Conservation (phyloP, 1,140 invertebrate genomes). For the Luehdorfia chinensis region DNA sequence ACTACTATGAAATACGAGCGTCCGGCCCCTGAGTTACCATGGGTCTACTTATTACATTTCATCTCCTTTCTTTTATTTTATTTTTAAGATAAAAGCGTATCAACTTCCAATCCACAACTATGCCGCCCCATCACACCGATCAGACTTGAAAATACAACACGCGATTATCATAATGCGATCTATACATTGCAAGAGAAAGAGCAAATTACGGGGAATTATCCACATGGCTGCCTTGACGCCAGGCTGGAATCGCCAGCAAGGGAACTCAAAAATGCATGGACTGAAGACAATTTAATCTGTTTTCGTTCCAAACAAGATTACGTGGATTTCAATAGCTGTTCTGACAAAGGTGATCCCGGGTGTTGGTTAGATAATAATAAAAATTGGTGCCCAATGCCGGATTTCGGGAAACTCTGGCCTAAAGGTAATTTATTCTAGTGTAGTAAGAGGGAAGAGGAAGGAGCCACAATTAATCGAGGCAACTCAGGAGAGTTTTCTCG, state of each 20-base stretch:
- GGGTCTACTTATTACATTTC: no score
- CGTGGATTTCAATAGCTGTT: not conserved
- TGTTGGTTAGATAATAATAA: slow-evolving; percentile 3
- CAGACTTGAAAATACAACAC: not conserved
- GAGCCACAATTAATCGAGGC: no score
- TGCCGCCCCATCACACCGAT: not conserved
- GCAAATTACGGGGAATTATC: not conserved
- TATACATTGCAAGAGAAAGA: not conserved
- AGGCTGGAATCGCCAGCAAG: not conserved
- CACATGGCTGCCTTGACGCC: not conserved
- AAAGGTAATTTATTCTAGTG: no score
- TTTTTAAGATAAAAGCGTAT: not conserved
- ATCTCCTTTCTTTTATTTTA: no score
- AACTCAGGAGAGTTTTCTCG: no score
- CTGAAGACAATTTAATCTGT: no score
- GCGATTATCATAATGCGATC: not conserved
- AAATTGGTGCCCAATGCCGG: not conserved
- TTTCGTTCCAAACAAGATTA: not conserved
- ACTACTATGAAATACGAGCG: no score
- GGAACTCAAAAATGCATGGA: not conserved
- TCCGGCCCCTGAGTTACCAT: no score
- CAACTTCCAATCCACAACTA: not conserved
- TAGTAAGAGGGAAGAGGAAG: no score
- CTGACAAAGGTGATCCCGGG: not conserved
- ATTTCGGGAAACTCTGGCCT: not conserved